A percentile compares a stretch with the other conserved stretches of the same genome.
Evolutionary conservation across 2,797 vertebrate genomes (phyloP).

Genomic region (Fringilla coelebs): DNA sequence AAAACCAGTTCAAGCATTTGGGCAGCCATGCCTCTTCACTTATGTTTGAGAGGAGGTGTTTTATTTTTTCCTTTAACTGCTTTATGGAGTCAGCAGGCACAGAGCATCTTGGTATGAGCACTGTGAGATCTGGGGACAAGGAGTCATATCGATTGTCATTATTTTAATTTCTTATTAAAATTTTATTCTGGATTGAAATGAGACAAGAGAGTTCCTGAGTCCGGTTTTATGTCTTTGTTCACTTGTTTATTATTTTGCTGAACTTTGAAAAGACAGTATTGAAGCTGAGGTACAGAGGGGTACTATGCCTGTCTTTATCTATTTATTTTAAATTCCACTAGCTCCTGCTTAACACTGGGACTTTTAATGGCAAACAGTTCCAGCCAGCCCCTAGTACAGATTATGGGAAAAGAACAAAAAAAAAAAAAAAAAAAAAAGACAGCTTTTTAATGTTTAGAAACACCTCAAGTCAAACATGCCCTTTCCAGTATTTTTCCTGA

Average conservation of each 20-base stretch:
- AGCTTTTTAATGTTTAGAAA: conserved; percentile 6
- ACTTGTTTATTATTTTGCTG: background rate
- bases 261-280: background rate
- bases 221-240: background rate
- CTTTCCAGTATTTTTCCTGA: background rate
- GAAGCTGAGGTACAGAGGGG: background rate
- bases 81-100: background rate
- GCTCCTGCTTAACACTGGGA: background rate
- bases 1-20: background rate
- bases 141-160: background rate
- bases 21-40: background rate
- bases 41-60: background rate
- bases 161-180: background rate
- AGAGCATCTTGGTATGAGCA: background rate
- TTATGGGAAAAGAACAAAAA: background rate
- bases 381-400: background rate
- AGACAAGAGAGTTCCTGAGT: background rate
- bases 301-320: background rate
- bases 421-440: background rate
- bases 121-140: background rate
- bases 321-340: background rate
- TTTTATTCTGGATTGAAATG: background rate
- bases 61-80: conserved; percentile 9
- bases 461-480: background rate
- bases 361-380: background rate